phyloP scores from a whole-genome alignment of 1,140 invertebrate species.

The Pemphigus obesinymphae region DNA sequence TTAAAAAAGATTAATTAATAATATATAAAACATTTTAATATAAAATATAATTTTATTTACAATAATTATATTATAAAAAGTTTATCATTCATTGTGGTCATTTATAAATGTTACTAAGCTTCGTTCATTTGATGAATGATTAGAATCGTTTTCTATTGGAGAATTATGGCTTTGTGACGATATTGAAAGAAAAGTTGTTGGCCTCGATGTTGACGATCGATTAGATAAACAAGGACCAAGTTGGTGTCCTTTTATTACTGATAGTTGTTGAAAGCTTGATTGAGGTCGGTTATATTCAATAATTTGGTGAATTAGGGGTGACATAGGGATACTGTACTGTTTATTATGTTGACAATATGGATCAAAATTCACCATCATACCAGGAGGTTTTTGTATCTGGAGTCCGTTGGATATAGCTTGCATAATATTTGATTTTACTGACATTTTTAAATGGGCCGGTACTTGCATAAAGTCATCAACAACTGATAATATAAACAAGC shows the following conservation, averaged over 20 bases:
- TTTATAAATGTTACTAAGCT: neutral
- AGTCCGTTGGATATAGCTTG: conserved; percentile 1
- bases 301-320: neutral
- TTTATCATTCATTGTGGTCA: neutral
- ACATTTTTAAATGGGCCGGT: conserved; percentile 9
- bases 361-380: neutral
- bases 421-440: conserved; percentile 17
- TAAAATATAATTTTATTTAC: neutral
- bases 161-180: neutral
- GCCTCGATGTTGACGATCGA: neutral
- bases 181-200: neutral
- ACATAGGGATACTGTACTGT: neutral
- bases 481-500: conserved; percentile 23
- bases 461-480: neutral
- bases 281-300: neutral
- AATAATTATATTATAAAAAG: neutral
- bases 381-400: neutral
- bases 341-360: neutral
- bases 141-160: neutral
- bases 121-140: neutral
- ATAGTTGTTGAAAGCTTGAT: neutral
- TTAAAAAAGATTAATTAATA: neutral
- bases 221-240: neutral
- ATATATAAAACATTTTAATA: neutral
- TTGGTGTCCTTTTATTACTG: neutral